phyloP scores from a whole-genome alignment of 92 coral and sea anemone genomes.

The Phenganax stokvisi region DNA sequence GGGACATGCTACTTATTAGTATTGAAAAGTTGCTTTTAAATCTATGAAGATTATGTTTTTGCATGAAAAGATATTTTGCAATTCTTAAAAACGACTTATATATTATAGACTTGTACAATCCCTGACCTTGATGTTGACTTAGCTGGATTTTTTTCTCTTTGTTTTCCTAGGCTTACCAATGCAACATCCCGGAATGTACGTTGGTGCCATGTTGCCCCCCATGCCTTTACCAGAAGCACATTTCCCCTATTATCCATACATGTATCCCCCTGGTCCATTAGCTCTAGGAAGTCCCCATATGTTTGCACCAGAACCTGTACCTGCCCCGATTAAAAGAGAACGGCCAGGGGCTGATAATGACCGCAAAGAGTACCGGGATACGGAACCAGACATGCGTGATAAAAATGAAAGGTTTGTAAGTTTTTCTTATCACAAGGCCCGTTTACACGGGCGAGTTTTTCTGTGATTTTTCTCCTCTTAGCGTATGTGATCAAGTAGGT shows the following conservation, averaged over 20 bases:
- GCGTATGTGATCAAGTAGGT: too few species aligned
- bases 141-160: background rate
- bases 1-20: too few species aligned
- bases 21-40: too few species aligned
- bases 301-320: background rate
- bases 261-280: conserved; percentile 12
- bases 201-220: conserved; percentile 17
- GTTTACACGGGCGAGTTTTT: too few species aligned
- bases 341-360: conserved; percentile 11
- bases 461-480: too few species aligned
- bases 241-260: conserved; percentile 16
- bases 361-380: conserved; percentile 16
- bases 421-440: too few species aligned
- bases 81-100: too few species aligned
- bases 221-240: conserved; percentile 24
- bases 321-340: conserved; percentile 8
- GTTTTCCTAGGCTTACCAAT: conserved; percentile 23
- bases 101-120: background rate
- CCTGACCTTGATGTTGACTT: background rate
- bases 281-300: background rate
- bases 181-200: conserved; percentile 22
- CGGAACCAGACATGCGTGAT: conserved; percentile 13
- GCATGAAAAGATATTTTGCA: too few species aligned
- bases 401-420: background rate
- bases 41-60: too few species aligned